Evolutionary conservation across 2,113 vertebrate species (phyloP).

Genomic region (Diadophis punctatus): DNA sequence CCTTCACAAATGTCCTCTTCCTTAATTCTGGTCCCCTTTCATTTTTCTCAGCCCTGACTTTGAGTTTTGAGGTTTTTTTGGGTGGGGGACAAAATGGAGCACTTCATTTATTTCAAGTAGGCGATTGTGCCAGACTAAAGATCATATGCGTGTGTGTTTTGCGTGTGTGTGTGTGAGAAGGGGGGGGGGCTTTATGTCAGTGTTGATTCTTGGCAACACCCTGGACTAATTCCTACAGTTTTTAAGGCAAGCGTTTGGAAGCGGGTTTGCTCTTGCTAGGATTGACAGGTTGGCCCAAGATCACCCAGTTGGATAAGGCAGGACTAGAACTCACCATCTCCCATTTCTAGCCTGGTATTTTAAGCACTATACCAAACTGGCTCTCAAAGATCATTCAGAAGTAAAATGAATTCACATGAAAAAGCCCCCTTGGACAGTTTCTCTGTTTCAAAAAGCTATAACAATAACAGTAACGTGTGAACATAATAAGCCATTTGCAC

Average conservation of each 20-base stretch:
- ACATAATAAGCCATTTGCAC: background rate
- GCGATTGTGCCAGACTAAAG: background rate
- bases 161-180: background rate
- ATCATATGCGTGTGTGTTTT: background rate
- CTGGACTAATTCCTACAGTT: background rate
- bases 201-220: background rate
- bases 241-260: background rate
- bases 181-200: background rate
- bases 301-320: background rate
- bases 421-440: background rate
- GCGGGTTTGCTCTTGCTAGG: background rate
- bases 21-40: background rate
- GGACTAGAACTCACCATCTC: background rate
- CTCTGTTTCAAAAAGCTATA: slow-evolving; percentile 24
- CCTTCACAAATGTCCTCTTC: background rate
- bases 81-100: background rate
- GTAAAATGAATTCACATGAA: slow-evolving; percentile 28
- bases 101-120: background rate
- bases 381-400: slow-evolving; percentile 11
- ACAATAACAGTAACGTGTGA: background rate
- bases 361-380: background rate
- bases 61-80: too few relatives aligned
- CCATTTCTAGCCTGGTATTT: background rate
- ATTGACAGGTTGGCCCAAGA: background rate
- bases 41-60: background rate